These are phyloP conservation scores for Sitta europaea DNA, from an alignment of 2,113 vertebrate species.

Conservation along the genomic window DNA sequence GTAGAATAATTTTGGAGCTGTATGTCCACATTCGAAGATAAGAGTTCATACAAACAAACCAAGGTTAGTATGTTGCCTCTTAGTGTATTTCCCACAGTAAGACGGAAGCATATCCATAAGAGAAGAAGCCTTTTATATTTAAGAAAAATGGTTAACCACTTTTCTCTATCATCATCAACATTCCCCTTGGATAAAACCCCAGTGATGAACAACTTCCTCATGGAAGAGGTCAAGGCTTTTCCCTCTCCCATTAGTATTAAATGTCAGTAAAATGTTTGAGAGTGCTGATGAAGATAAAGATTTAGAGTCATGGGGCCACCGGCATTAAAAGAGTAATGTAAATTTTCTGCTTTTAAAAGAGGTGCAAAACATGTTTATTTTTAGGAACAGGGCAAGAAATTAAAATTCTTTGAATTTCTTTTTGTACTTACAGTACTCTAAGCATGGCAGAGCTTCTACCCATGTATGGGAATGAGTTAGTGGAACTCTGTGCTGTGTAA, in stretches of 20 bases:
- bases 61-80: conserved; percentile 26
- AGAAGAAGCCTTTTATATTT: conserved; percentile 62
- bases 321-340: background rate
- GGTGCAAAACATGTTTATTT: background rate
- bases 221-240: conserved; percentile 55
- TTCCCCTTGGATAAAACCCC: conserved; percentile 57
- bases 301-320: background rate
- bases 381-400: background rate
- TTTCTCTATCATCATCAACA: conserved; percentile 62
- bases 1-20: background rate
- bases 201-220: conserved; percentile 77
- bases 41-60: conserved; percentile 18
- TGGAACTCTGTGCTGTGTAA: background rate
- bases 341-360: conserved; percentile 9
- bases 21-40: background rate
- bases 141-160: conserved; percentile 51
- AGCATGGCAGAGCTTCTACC: background rate
- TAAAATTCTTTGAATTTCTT: background rate
- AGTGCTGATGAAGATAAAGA: conserved; percentile 26
- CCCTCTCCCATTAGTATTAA: conserved; percentile 56
- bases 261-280: conserved; percentile 44
- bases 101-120: conserved; percentile 57
- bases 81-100: conserved; percentile 69
- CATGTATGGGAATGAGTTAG: background rate
- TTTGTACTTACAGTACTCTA: background rate